A percentile compares a stretch with the other conserved stretches of the same genome.
Evolutionary conservation across 2,797 vertebrate species (phyloP).

Genomic region (Pseudochromis fuscus): DNA sequence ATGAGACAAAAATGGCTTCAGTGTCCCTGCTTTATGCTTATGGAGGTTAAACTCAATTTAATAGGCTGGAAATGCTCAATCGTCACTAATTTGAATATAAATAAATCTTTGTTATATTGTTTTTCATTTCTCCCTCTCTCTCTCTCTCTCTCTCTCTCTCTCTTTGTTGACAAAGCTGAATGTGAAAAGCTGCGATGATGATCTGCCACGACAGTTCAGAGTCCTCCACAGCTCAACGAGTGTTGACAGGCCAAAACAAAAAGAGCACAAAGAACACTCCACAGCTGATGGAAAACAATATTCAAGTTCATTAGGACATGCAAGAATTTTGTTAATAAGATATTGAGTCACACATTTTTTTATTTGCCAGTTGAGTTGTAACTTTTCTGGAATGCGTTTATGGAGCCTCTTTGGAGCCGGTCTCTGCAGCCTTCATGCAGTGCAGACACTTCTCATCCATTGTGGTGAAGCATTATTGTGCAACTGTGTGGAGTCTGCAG

Average conservation of each 20-base stretch:
- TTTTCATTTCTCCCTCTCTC: not conserved
- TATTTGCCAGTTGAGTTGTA: constrained; percentile 18
- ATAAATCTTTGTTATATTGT: not conserved
- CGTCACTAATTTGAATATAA: constrained; percentile 29
- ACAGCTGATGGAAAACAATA: constrained; percentile 53
- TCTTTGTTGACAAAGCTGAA: constrained; percentile 53
- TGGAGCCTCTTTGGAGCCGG: constrained; percentile 26
- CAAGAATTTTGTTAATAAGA: constrained; percentile 19
- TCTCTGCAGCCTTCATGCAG: constrained; percentile 12
- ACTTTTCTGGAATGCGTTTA: constrained; percentile 46
- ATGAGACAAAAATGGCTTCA: constrained; percentile 20
- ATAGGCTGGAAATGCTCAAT: constrained; percentile 33
- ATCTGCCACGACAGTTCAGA: constrained; percentile 60
- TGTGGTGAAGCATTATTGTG: constrained; percentile 34
- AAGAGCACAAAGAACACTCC: constrained; percentile 51
- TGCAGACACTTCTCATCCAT: not conserved
- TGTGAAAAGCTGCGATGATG: constrained; percentile 62
- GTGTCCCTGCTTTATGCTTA: constrained; percentile 35
- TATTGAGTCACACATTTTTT: constrained; percentile 10
- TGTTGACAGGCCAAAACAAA: constrained; percentile 58
- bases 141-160: constrained; percentile 4
- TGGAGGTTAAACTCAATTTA: constrained; percentile 29
- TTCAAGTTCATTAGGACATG: constrained; percentile 26
- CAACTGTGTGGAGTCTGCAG: constrained; percentile 4
- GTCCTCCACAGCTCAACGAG: constrained; percentile 50